A percentile compares a stretch with the other conserved stretches of the same genome.
Conservation (phyloP, 2,888 invertebrate genomes). For the Lapara coniferarum region DNA sequence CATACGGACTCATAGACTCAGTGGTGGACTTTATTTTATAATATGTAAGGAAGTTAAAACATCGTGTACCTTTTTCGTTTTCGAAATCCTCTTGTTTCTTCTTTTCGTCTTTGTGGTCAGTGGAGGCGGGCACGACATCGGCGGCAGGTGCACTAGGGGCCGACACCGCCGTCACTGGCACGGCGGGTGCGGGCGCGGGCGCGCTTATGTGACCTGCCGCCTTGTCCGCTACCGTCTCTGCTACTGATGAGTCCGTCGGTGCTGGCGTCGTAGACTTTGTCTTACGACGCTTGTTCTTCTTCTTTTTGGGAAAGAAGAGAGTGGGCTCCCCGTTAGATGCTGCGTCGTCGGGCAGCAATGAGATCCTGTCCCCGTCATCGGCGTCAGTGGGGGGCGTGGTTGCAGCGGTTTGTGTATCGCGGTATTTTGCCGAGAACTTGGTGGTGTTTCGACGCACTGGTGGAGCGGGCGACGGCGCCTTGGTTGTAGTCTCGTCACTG, state of each 20-base stretch:
- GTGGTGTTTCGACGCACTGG: constrained; percentile 32
- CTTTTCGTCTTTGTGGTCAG: constrained; percentile 56
- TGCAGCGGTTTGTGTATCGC: constrained; percentile 11
- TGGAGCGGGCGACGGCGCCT: constrained; percentile 27
- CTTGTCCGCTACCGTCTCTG: constrained; percentile 45
- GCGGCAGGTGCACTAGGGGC: constrained; percentile 32
- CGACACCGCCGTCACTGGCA: neutral
- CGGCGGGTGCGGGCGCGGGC: neutral
- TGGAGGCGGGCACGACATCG: constrained; percentile 64
- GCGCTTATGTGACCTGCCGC: constrained; percentile 35
- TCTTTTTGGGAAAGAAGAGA: constrained; percentile 66
- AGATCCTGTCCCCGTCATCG: constrained; percentile 59
- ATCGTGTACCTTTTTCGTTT: constrained; percentile 61
- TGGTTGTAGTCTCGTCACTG: constrained; percentile 42
- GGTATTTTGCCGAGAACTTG: constrained; percentile 50
- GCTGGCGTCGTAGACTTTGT: constrained; percentile 39
- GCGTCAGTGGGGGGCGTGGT: constrained; percentile 32
- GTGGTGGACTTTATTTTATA: too few species aligned
- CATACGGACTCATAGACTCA: too few species aligned
- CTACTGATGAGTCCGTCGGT: constrained; percentile 45
- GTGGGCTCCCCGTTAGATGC: constrained; percentile 63
- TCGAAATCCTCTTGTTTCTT: constrained; percentile 54
- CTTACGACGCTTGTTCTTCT: constrained; percentile 56
- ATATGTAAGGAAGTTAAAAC: too few species aligned
- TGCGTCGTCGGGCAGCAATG: constrained; percentile 59